Percentiles rank a stretch among this genome's conserved stretches.
Conservation (phyloP, 2,888 invertebrate species). For the Neoascia interrupta region DNA sequence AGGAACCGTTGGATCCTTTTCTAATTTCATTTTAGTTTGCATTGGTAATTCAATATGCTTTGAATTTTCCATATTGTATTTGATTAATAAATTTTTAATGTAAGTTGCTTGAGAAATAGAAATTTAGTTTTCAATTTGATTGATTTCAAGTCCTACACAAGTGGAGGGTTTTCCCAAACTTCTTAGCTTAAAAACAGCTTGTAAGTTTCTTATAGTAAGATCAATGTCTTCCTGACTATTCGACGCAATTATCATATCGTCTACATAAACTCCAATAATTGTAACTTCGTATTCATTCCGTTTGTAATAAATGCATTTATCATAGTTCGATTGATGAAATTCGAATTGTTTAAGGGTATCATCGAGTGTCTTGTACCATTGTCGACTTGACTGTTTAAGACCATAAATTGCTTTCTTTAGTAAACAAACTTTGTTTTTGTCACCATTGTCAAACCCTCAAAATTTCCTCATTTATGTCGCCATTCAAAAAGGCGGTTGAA, state of each 20-base stretch:
- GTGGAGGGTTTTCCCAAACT: constrained; percentile 19
- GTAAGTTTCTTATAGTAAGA: constrained; percentile 1
- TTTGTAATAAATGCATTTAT: constrained; percentile 26
- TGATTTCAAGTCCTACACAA: constrained; percentile 4
- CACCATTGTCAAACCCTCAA: too few relatives aligned
- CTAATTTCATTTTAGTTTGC: constrained; percentile 20
- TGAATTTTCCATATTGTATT: constrained; percentile 24
- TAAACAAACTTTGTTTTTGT: constrained; percentile 21
- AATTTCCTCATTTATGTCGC: too few relatives aligned
- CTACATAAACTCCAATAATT: constrained; percentile 33
- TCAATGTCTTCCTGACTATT: constrained; percentile 25
- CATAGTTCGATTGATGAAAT: constrained; percentile 24
- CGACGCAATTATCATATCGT: constrained; percentile 26
- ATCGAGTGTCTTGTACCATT: constrained; percentile 19
- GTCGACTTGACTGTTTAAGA: too few relatives aligned
- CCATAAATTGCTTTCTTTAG: constrained; percentile 32
- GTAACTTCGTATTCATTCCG: not conserved
- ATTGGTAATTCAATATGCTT: constrained; percentile 21
- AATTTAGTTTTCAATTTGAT: constrained; percentile 1
- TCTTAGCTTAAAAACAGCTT: constrained; percentile 23
- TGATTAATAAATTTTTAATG: constrained; percentile 19
- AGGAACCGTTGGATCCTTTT: constrained; percentile 38
- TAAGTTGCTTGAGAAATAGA: constrained; percentile 35
- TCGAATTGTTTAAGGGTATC: constrained; percentile 8
- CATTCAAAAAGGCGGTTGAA: too few relatives aligned